Base-by-base conservation (phyloP, 2,797 vertebrate genomes). In the Paguma larvata region DNA sequence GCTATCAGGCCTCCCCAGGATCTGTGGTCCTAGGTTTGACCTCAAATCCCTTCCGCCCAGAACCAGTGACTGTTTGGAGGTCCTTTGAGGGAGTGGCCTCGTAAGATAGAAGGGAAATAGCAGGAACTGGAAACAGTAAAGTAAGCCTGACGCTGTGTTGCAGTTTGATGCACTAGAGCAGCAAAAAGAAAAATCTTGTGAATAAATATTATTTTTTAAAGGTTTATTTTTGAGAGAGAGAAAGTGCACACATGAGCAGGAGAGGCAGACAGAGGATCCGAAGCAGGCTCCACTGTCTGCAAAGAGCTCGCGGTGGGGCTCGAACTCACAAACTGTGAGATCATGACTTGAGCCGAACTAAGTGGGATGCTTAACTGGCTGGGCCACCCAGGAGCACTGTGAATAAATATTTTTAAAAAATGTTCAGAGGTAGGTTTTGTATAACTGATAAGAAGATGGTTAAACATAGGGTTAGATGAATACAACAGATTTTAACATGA, bases 1-100 rank as follows among this genome's bases (percentile, higher is more conserved):
- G 65, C 78, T 86, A 73, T 90, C 77, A 95, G 88, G 72, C 83
- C 79, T 97, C 59, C 91, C 65, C 62, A 90, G 53, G 44, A 85
- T 93, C 51, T 46, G 59, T 84, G 92, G 48, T 84, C 70, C 14
- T 93, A 62, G 18, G 34, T 27, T 75, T 96, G 88, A 95, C 79
- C 85, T 97, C 78, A 77, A 59, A 91, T 97, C 4, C 38, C 34
- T 95, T 88, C 46, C 80, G 63, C 27, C 73, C 25, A 46, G 32
- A 94, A 13, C 38, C 23, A 32, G 51, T 41, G 48, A 93, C 21
- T 48, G 2, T 85, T 67, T 34, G 19, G 14, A 96, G 27, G 63
- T 27, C 86, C 75, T 73, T 85, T 15, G 38, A 77, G 73, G 30
- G 16, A 30, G 5, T 27, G 38, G 15, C 21, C 53, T 93, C 18